Conservation (phyloP, 2,797 vertebrate genomes). For the Darevskia mixta region DNA sequence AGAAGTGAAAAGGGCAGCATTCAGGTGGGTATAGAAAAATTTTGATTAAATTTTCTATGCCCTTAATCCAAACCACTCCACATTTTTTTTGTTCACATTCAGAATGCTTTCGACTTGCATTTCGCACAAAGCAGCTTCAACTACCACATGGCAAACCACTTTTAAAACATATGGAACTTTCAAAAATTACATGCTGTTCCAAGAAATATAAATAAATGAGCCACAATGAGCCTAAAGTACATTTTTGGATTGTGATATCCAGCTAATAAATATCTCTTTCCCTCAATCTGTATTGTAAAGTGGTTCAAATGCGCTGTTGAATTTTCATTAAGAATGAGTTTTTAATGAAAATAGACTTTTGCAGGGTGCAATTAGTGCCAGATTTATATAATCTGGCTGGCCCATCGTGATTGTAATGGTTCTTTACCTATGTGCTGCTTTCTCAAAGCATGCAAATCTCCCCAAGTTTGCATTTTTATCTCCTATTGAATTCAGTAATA, state of each 20-base stretch:
- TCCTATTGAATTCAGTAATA: background rate
- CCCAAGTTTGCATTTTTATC: background rate
- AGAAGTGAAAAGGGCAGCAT: background rate
- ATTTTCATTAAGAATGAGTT: background rate
- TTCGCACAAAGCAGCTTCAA: background rate
- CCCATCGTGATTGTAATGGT: background rate
- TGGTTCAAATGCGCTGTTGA: background rate
- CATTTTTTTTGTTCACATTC: background rate
- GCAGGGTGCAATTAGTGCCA: background rate
- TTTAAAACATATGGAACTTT: background rate
- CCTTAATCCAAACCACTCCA: background rate
- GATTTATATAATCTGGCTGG: background rate
- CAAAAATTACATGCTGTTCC: background rate
- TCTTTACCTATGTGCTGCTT: background rate
- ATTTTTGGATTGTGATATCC: background rate
- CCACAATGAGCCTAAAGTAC: too few species aligned
- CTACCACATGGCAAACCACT: background rate
- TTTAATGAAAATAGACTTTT: too few species aligned
- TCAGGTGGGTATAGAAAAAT: background rate
- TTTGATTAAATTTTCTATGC: background rate
- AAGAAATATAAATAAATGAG: background rate
- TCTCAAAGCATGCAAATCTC: background rate
- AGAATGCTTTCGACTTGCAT: background rate
- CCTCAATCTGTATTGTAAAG: background rate
- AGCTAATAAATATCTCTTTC: too few species aligned